Evolutionary conservation across 2,888 invertebrate species (phyloP).

Genomic region (Smittia sp.): DNA sequence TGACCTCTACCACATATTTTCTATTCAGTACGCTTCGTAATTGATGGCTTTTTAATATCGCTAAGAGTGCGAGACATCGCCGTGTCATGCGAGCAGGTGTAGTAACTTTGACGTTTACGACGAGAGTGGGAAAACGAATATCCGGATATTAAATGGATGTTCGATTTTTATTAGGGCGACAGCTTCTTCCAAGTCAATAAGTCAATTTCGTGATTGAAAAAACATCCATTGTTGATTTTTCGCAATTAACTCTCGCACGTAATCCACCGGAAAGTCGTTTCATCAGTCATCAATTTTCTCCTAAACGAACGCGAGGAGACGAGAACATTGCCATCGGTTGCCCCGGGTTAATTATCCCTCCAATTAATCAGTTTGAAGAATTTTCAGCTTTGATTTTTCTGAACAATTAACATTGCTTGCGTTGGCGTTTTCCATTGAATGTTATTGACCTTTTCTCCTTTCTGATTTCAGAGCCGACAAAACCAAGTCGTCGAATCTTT

Average conservation of each 20-base stretch:
- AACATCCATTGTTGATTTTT: neutral
- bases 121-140: neutral
- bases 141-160: conserved; percentile 6
- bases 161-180: neutral
- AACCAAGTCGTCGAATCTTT: conserved; percentile 50
- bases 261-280: no score
- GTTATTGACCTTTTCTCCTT: conserved; percentile 9
- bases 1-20: neutral
- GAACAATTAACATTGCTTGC: neutral
- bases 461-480: conserved; percentile 42
- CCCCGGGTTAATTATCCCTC: no score
- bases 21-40: neutral
- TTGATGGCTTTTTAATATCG: no score
- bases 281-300: no score
- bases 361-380: neutral
- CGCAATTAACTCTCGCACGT: no score
- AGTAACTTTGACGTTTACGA: neutral
- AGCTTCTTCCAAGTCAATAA: neutral
- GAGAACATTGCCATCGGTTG: no score
- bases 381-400: neutral
- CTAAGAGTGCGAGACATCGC: no score
- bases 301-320: no score
- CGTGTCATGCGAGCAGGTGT: neutral
- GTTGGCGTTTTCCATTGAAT: neutral
- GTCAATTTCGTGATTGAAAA: neutral